phyloP scores from a whole-genome alignment of 2,888 invertebrate genomes.

The Seira musarum region DNA sequence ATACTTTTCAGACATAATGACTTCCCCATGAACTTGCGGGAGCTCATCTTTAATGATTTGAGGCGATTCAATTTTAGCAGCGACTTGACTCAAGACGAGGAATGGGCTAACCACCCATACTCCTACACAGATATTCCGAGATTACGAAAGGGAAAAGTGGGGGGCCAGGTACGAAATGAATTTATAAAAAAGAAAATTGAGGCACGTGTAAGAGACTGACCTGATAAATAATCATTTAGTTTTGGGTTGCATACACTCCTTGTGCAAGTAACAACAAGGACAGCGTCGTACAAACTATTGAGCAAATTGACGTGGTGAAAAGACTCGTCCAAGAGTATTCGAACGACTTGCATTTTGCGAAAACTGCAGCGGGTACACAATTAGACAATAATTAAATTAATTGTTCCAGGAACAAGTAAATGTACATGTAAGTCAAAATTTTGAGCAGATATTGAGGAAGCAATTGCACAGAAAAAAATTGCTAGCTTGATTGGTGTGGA shows the following conservation, averaged over 20 bases:
- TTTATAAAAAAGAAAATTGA: no score
- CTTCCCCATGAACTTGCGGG: constrained; percentile 71
- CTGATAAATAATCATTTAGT: no score
- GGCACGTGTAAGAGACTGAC: no score
- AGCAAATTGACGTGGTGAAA: constrained; percentile 89
- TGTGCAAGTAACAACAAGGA: constrained; percentile 88
- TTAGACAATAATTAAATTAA: neutral
- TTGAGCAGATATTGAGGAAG: constrained; percentile 73
- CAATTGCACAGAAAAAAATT: constrained; percentile 74
- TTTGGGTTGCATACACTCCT: constrained; percentile 90
- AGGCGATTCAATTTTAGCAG: constrained; percentile 70
- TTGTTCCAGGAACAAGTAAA: neutral
- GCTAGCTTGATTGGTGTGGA: constrained; percentile 84
- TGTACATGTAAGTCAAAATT: constrained; percentile 55
- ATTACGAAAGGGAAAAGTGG: constrained; percentile 72
- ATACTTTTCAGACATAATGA: constrained; percentile 71
- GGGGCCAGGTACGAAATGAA: constrained; percentile 73
- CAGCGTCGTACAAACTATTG: constrained; percentile 86
- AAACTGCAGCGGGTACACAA: neutral
- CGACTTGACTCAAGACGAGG: constrained; percentile 69
- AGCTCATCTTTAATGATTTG: constrained; percentile 71
- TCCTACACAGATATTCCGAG: constrained; percentile 73
- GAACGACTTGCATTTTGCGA: no score
- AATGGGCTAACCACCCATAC: constrained; percentile 68
- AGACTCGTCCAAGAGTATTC: constrained; percentile 86